phyloP scores from a whole-genome alignment of 2,797 vertebrate species.

The Atherinosoma microstoma region DNA sequence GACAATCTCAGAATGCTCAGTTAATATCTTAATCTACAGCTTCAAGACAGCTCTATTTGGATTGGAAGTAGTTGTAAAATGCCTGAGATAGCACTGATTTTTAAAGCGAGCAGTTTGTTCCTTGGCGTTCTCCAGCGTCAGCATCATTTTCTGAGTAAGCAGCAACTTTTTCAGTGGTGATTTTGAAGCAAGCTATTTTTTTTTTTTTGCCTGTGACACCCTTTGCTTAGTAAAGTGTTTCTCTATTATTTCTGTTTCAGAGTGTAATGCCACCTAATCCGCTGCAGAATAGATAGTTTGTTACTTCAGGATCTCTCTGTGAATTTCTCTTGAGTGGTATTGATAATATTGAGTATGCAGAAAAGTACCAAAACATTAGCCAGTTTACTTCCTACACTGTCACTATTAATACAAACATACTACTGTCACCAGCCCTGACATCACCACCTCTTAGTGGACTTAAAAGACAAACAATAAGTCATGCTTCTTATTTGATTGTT shows the following conservation, averaged over 20 bases:
- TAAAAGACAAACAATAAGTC: conserved; percentile 34
- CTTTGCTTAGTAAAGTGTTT: not conserved
- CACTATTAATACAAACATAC: conserved; percentile 22
- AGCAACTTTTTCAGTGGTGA: conserved; percentile 5
- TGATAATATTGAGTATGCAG: conserved; percentile 2
- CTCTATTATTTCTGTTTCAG: conserved; percentile 5
- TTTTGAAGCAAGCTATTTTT: conserved; percentile 6
- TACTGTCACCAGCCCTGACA: conserved; percentile 18
- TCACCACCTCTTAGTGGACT: conserved; percentile 16
- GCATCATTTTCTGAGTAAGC: not conserved
- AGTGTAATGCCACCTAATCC: not conserved
- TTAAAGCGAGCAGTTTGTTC: not conserved
- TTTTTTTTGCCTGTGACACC: not conserved
- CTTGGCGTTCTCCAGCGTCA: not conserved
- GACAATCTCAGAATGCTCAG: not conserved
- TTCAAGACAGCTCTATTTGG: not conserved
- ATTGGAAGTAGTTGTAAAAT: not conserved
- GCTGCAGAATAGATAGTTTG: conserved; percentile 1
- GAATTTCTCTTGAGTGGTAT: not conserved
- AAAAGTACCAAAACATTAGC: conserved; percentile 22
- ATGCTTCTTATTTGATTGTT: conserved; percentile 27
- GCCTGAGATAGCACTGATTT: not conserved
- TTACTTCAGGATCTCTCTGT: conserved; percentile 1
- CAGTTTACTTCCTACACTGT: conserved; percentile 12
- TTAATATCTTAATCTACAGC: not conserved